Evolutionary conservation across 2,113 vertebrate genomes (phyloP), one percentile per base, ranked within the genome.

Genomic region (Chlorodrepanis virens): DNA sequence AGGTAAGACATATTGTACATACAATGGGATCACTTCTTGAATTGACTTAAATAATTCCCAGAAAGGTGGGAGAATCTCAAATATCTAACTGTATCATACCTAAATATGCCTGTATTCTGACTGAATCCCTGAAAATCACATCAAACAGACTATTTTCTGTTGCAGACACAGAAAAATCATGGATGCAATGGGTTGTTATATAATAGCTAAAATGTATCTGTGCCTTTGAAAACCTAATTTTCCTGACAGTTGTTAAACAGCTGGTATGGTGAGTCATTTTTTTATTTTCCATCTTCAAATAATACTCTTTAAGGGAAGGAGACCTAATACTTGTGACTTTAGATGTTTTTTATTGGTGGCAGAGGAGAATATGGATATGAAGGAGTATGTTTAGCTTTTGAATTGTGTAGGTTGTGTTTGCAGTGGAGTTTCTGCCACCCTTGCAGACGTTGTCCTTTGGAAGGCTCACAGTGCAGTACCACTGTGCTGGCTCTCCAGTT

Each of bases 1-100:
- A 96, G 97, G 97, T 97, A 94, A 96, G 89, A 63, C 59, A 63
- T 45, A 15, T 25, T 31, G 13, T 39, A 47, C 37, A 14, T 23
- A 49, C 12, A 50, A 11, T 16, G 25, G 3, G 6, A 88, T 67
- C 70, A 40, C 4, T 81, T 87, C 56, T 71, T 90, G 45, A 94
- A 67, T 17, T 59, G 47, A 52, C 39, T 11, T 67, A 29, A 33
- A 4, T 59, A 91, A 61, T 68, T 86, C 39, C 24, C 20, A 42
- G 37, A 78, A 93, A 86, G 31, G 11, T 74, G 23, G 37, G 21
- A 39, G 40, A 72, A 15, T 33, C 37, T 14, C 29, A 74, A 21
- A 85, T 59, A 60, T 18, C 31, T 61, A 44, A 45, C 22, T 37
- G 11, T 25, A 25, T 40, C 12, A 35, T 84, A 35, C 35, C 11